Conservation (phyloP, 2,888 invertebrate genomes). For the Cryptocephalus primarius region DNA sequence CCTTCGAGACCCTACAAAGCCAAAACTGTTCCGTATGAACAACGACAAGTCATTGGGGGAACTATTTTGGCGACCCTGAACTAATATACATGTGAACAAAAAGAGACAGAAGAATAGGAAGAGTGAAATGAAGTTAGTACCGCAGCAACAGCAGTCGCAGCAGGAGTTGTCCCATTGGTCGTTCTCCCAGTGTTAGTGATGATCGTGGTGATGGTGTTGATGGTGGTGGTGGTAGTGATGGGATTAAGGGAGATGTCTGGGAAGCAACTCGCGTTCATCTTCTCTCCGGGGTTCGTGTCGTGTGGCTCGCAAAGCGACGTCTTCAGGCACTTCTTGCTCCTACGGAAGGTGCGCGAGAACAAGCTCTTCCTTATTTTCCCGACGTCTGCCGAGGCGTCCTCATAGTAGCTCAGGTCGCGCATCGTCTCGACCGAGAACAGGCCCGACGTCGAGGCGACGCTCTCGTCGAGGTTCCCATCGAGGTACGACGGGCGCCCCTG, state of each 20-base stretch:
- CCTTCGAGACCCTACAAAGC: no score
- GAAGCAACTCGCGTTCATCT: slow-evolving; percentile 32
- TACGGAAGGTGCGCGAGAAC: slow-evolving; percentile 31
- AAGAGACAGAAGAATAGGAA: slow-evolving; percentile 12
- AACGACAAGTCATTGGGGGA: no score
- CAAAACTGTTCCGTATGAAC: no score
- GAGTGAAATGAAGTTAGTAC: slow-evolving; percentile 36
- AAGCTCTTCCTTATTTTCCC: slow-evolving; percentile 30
- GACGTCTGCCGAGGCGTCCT: slow-evolving; percentile 13
- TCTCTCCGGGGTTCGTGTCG: slow-evolving; percentile 19
- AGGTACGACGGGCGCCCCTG: slow-evolving; percentile 20
- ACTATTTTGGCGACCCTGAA: no score
- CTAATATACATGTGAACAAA: neutral
- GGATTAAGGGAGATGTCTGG: slow-evolving; percentile 32
- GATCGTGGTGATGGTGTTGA: slow-evolving; percentile 20
- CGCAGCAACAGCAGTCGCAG: slow-evolving; percentile 29
- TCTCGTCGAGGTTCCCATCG: slow-evolving; percentile 28
- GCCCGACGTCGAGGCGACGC: slow-evolving; percentile 31
- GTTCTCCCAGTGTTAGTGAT: slow-evolving; percentile 26
- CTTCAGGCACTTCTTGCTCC: slow-evolving; percentile 24
- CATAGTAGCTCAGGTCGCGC: slow-evolving; percentile 24
- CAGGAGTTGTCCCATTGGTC: slow-evolving; percentile 27
- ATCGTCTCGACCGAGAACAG: slow-evolving; percentile 31
- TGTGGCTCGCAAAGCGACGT: slow-evolving; percentile 23
- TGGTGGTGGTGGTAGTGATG: slow-evolving; percentile 9